phyloP scores from a whole-genome alignment of 1,140 invertebrate genomes.

The Catajapyx aquilonaris region DNA sequence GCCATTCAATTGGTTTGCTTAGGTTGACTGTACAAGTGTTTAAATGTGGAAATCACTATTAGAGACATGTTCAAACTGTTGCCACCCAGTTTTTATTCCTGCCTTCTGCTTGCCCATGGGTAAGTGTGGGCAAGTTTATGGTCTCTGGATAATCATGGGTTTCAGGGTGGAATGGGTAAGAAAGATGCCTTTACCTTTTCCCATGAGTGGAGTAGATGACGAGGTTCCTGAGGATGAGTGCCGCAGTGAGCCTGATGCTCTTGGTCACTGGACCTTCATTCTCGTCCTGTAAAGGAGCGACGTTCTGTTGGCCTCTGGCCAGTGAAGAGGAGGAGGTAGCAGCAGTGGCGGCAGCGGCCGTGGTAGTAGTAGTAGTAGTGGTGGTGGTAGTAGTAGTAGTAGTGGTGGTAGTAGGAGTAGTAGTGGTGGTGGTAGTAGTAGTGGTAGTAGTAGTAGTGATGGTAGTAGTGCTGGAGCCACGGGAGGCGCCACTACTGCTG shows the following conservation, averaged over 20 bases:
- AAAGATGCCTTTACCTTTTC: slow-evolving; percentile 53
- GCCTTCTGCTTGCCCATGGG: too few species aligned
- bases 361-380: slow-evolving; percentile 9
- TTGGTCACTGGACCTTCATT: slow-evolving; percentile 97
- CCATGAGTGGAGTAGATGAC: slow-evolving; percentile 79
- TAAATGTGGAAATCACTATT: too few species aligned
- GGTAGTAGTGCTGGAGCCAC: background rate
- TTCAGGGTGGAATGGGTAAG: too few species aligned
- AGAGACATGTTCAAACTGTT: too few species aligned
- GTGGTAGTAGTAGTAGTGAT: background rate
- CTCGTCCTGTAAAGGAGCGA: slow-evolving; percentile 51
- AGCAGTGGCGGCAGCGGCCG: slow-evolving; percentile 27
- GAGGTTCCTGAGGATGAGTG: slow-evolving; percentile 89
- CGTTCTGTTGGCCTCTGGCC: slow-evolving; percentile 13
- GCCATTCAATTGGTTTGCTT: too few species aligned
- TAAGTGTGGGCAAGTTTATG: too few species aligned
- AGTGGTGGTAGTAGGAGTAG: too few species aligned
- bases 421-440: too few species aligned
- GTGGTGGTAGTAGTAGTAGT: slow-evolving; percentile 4
- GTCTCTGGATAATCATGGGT: too few species aligned
- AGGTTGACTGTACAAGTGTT: too few species aligned
- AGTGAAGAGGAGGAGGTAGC: slow-evolving; percentile 10
- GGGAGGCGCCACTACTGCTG: background rate
- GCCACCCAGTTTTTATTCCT: too few species aligned
- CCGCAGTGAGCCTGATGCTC: slow-evolving; percentile 89